Percentiles rank a stretch among this genome's conserved stretches.
Evolutionary conservation across 2,888 invertebrate genomes (phyloP).

Genomic region (Dichetophora obliterata): DNA sequence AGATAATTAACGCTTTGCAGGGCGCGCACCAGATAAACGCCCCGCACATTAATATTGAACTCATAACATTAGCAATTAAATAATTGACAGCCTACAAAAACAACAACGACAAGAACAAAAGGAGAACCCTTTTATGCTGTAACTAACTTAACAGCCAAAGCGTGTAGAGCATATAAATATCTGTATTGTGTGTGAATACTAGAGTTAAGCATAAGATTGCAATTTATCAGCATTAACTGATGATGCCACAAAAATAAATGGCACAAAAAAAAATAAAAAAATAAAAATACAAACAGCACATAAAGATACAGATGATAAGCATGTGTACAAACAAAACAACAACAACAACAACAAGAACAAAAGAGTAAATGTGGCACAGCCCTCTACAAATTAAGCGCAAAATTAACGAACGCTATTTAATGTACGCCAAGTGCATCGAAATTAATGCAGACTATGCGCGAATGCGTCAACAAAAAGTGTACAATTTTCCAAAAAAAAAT

Average conservation of each 20-base stretch:
- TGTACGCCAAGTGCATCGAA: conserved; percentile 57
- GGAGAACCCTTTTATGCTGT: neutral
- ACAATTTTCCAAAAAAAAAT: neutral
- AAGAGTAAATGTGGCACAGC: conserved; percentile 9
- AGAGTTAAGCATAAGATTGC: neutral
- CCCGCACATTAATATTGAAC: conserved; percentile 24
- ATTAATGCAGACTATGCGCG: conserved; percentile 14
- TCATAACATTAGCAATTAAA: conserved; percentile 29
- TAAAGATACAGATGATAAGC: neutral
- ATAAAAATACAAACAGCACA: neutral
- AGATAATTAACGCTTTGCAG: conserved; percentile 1
- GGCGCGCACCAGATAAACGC: conserved; percentile 16
- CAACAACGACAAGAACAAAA: neutral
- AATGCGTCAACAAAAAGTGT: neutral
- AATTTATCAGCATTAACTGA: conserved; percentile 16
- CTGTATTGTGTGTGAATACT: too few relatives aligned
- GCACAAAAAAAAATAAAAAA: neutral
- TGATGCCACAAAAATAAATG: neutral
- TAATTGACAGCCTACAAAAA: conserved; percentile 17
- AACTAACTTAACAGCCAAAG: neutral
- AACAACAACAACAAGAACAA: neutral
- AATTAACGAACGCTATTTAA: conserved; percentile 48
- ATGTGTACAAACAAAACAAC: neutral
- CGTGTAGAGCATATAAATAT: neutral
- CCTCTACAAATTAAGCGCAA: conserved; percentile 26